phyloP scores from a whole-genome alignment of 2,797 vertebrate species.

The Notoglanidium macrostoma region DNA sequence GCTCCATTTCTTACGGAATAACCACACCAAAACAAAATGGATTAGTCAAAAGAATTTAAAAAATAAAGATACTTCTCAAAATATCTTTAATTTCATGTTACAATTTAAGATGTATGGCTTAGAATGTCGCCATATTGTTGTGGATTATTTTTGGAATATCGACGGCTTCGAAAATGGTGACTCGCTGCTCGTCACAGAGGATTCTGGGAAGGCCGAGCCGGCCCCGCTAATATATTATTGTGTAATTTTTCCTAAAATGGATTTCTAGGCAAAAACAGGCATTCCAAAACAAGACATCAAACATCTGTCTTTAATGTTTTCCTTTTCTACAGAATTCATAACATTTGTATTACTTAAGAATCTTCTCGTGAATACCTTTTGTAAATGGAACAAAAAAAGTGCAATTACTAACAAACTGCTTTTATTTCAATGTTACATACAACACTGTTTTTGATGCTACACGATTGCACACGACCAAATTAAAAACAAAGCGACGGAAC shows the following conservation, averaged over 20 bases:
- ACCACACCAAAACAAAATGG: too few species aligned
- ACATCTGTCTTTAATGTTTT: not conserved
- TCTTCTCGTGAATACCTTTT: slow-evolving; percentile 63
- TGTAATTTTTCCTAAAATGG: not conserved
- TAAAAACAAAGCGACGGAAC: slow-evolving; percentile 68
- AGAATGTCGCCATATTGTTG: too few species aligned
- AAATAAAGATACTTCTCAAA: too few species aligned
- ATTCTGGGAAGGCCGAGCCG: too few species aligned
- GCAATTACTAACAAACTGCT: slow-evolving; percentile 81
- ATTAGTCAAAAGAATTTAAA: too few species aligned
- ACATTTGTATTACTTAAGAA: slow-evolving; percentile 74
- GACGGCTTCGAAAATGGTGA: too few species aligned
- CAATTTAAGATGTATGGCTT: too few species aligned
- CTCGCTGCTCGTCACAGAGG: too few species aligned
- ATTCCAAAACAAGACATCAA: not conserved
- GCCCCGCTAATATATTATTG: not conserved
- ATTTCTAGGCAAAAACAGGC: not conserved
- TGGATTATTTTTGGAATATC: too few species aligned
- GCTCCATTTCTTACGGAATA: too few species aligned
- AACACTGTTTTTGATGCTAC: slow-evolving; percentile 79
- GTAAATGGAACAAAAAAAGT: slow-evolving; percentile 76
- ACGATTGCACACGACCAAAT: slow-evolving; percentile 79
- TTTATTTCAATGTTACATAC: slow-evolving; percentile 74
- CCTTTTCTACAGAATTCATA: slow-evolving; percentile 75
- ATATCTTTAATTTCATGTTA: too few species aligned